A percentile compares a stretch with the other conserved stretches of the same genome.
These are phyloP conservation scores for Carapus acus DNA, from an alignment of 2,797 vertebrate species.

Conservation along the genomic window DNA sequence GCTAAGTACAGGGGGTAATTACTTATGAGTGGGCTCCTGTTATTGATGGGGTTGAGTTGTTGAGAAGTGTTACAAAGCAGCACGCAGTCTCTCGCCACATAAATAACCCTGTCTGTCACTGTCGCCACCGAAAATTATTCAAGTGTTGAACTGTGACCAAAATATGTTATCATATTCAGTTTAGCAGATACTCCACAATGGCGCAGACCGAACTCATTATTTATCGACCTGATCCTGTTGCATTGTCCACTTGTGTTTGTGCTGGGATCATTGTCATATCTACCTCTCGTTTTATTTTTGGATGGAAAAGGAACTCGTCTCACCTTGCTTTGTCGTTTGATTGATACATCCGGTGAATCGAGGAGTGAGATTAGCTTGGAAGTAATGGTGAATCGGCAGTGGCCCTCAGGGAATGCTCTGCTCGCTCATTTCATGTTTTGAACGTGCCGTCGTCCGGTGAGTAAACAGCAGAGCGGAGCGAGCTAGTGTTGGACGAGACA, in stretches of 20 bases:
- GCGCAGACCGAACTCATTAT: no score
- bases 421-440: constrained; percentile 22
- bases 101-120: constrained; percentile 30
- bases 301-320: constrained; percentile 11
- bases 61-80: constrained; percentile 22
- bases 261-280: no score
- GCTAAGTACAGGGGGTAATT: constrained; percentile 45
- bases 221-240: no score
- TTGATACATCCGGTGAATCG: constrained; percentile 31
- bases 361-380: constrained; percentile 41
- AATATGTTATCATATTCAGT: constrained; percentile 6
- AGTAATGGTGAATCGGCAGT: constrained; percentile 11
- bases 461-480: constrained; percentile 25
- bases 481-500: constrained; percentile 29
- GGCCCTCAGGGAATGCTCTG: constrained; percentile 4
- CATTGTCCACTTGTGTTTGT: no score
- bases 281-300: no score
- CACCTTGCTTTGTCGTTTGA: constrained; percentile 15
- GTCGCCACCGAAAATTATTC: constrained; percentile 15
- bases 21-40: constrained; percentile 38
- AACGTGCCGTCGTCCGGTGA: constrained; percentile 23
- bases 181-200: neutral
- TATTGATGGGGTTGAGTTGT: constrained; percentile 29
- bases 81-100: constrained; percentile 25
- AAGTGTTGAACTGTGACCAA: constrained; percentile 19